Base-by-base conservation (phyloP, 2,888 invertebrate genomes). In the Oscheius sp. region DNA sequence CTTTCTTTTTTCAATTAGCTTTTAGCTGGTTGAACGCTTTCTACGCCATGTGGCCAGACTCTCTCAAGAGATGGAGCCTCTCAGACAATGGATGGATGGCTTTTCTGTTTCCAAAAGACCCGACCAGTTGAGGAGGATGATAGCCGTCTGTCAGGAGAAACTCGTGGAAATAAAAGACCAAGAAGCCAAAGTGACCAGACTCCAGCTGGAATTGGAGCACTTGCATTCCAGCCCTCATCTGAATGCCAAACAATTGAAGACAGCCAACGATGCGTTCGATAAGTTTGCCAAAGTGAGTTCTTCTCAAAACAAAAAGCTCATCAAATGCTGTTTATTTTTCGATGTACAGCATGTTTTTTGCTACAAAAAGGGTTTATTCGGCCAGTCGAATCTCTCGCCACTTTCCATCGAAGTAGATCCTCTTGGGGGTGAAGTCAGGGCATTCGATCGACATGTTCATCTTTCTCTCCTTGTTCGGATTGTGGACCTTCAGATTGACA, bases 181-280 rank as follows among this genome's bases (percentile, higher is more conserved):
- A 64, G 83, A 84, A 64, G 76, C 75, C n/a, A 69, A 65, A 29
- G 76, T 78, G 3, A 75, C 74, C 39, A 52, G 79, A 12, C 69
- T 79, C 1, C 78, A 78, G 52, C 53, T 82, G 33, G 81, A 82
- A 58, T 65, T 84, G 27, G 83, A 84, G 52, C 75, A 79, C 31
- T 58, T 85, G 8, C 84, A 84, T 70, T 52, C 63, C 29, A 74
- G 76, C 17, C 71, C 76, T 2, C 71, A 74, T 6, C 65, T 84
- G 55, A 78, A 74, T 23, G 69, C 83, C 15, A 71, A 76, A 42
- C 79, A 83, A 48, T 71, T 85, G 8, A 81, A 81, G 52, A 57
- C 70, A 23, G 82, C 82, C n/a, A 83, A 86, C 55, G 83, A 84
- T 45, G 82, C 80, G 1, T 84, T 83, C 70, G 82, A 84, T 53